Evolutionary conservation across 2,888 invertebrate genomes (phyloP).

Genomic region (Syrista parreyssii): DNA sequence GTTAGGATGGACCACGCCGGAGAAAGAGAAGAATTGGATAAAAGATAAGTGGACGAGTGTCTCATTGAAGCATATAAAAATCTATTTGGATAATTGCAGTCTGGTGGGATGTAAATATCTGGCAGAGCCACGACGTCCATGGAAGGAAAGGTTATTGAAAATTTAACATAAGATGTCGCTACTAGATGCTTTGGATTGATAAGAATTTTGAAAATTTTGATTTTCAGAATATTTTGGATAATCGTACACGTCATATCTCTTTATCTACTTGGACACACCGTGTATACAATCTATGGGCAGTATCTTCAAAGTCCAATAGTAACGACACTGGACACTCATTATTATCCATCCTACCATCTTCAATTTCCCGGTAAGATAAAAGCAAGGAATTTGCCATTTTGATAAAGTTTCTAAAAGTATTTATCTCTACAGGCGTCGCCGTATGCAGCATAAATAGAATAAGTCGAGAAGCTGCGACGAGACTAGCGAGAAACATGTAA

Average conservation of each 20-base stretch:
- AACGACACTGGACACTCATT: conserved; percentile 15
- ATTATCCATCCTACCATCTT: conserved; percentile 10
- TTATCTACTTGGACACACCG: neutral
- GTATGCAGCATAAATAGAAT: conserved; percentile 38
- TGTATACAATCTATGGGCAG: conserved; percentile 3
- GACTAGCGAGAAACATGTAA: conserved; percentile 32
- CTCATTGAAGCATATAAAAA: conserved; percentile 1
- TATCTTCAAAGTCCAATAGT: conserved; percentile 11
- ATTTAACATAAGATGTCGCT: neutral
- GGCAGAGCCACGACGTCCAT: conserved; percentile 16
- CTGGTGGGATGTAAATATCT: conserved; percentile 17
- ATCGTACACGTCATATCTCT: neutral
- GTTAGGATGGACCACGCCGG: neutral
- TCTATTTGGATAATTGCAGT: conserved; percentile 14
- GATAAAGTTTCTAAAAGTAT: neutral
- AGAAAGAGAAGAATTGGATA: neutral
- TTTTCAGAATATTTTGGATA: neutral
- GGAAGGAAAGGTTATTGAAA: conserved; percentile 15
- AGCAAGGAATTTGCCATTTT: too few relatives aligned
- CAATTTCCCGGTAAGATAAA: conserved; percentile 13
- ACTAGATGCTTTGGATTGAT: neutral
- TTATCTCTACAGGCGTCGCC: conserved; percentile 22
- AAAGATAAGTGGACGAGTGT: neutral
- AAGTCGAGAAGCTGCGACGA: conserved; percentile 28
- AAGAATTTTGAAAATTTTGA: neutral